Base-by-base conservation (phyloP, 1,140 invertebrate species). In the Helicorthomorpha holstii region DNA sequence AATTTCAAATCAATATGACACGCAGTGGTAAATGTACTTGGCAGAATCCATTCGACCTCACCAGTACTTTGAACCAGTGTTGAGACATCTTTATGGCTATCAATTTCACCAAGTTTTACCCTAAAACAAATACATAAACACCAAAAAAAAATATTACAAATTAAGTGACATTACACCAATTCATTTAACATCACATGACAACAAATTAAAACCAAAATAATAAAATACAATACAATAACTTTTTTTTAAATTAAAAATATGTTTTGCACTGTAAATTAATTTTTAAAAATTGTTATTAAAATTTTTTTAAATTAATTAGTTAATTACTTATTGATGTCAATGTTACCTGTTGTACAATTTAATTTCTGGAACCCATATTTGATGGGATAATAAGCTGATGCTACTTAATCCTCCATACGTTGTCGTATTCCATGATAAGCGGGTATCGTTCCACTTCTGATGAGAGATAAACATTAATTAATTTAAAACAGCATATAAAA, bases 1-100 rank as follows among this genome's bases (percentile, higher is more conserved):
- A 73, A 67, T 21, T 68, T 68, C 41, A 85, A 66, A 63, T 83
- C 75, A 16, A 84, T 62, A 38, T 73, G 65, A 59, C 82, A 85
- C 53, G 77, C 76, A 1, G 75, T 73, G 1, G 72, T 67, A 53
- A 82, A 79, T 51, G 78, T 75, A 0, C 75, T 68, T 1, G 81
- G 79, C 7, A 82, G 80, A 7, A 81, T 75, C 80, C 81, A 83
- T 1, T 78, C 45, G 0, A 83, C 72, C 3, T 58, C 63, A 0
- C 82, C 82, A 53, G 74, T 65, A 16, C 16, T 34, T 7, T 34
- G 29, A 34, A 34, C 29, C 7, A 34, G 7, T 7, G 29, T 7
- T 7, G 16, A 34, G 29, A 34, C 29, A 16, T 34, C 29, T 7
- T 7, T 34, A 7, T 34, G 29, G 29, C 7, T 7, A 16, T 34